Evolutionary conservation across 2,888 invertebrate genomes (phyloP), one percentile per base, ranked within the genome.

Genomic region (Sesia bembeciformis): DNA sequence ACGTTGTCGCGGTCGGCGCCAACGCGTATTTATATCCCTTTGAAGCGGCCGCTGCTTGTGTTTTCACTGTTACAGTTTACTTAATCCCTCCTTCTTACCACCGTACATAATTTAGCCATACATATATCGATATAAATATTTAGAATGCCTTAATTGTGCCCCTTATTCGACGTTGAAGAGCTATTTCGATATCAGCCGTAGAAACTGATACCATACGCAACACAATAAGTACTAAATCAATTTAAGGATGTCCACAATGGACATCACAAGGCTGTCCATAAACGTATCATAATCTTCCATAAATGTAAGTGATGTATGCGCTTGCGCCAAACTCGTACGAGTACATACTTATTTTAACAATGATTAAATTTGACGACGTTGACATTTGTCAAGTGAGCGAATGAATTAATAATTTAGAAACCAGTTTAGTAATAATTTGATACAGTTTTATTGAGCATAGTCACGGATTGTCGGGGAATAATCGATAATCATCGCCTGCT

Each of bases 1-100:
- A 61, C 62, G 69, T 64, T 67, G 74, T 68, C 70, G 68, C 62
- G 61, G 68, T 60, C 67, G 61, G 66, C 72, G 70, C 71, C 67
- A 66, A 55, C 55, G 62, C 61, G 63, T 82, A 81, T 80, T 79
- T 76, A 73, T 78, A 78, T 71, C 73, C 68, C 76, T 82, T 82
- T 82, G 80, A 81, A 73, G 68, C 65, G 53, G 65, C 80, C 81
- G 78, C 78, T 66, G 59, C 66, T 66, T 68, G 39, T 50, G 66
- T 74, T 70, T 73, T 72, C 70, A 64, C 67, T 68, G 68, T 72
- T 67, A 68, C 65, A 67, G 72, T 76, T 69, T 66, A 68, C 64
- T 66, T 66, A 63, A 65, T 66, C 43, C 53, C 54, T 56, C 53
- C 49, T 56, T 54, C 55, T 50, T 39, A 46, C 4, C n/a, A 46